These are phyloP conservation scores for Sinopyrophorus schimmeli DNA, from an alignment of 2,888 invertebrate species.

Conservation along the genomic window DNA sequence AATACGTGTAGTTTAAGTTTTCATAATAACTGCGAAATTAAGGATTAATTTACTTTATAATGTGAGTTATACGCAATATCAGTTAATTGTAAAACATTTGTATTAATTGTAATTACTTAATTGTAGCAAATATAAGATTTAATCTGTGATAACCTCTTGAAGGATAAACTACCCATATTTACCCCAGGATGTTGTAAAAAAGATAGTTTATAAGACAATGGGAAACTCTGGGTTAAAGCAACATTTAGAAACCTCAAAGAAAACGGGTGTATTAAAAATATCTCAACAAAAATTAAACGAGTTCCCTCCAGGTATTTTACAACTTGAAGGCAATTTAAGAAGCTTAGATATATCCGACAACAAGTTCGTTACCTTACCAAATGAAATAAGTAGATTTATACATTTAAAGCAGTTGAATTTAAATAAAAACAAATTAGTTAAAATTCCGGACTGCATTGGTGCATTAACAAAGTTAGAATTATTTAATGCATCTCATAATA, in stretches of 20 bases:
- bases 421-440: conserved; percentile 80
- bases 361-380: conserved; percentile 76
- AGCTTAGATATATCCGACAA: conserved; percentile 93
- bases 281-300: conserved; percentile 81
- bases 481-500: conserved; percentile 80
- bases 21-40: no score
- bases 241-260: conserved; percentile 92
- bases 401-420: conserved; percentile 74
- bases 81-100: no score
- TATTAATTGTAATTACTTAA: not conserved
- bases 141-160: conserved; percentile 8
- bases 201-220: no score
- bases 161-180: not conserved
- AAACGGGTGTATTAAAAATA: conserved; percentile 92
- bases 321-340: conserved; percentile 71
- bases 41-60: no score
- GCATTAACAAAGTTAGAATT: conserved; percentile 73
- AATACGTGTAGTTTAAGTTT: conserved; percentile 12
- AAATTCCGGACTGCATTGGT: conserved; percentile 68
- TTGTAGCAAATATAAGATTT: not conserved
- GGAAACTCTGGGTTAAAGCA: conserved; percentile 89
- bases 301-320: conserved; percentile 71
- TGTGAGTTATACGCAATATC: no score
- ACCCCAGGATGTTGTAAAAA: conserved; percentile 2
- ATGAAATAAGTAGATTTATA: conserved; percentile 75